Evolutionary conservation across 1,140 invertebrate genomes (phyloP).

Genomic region (Heliconius melpomene): DNA sequence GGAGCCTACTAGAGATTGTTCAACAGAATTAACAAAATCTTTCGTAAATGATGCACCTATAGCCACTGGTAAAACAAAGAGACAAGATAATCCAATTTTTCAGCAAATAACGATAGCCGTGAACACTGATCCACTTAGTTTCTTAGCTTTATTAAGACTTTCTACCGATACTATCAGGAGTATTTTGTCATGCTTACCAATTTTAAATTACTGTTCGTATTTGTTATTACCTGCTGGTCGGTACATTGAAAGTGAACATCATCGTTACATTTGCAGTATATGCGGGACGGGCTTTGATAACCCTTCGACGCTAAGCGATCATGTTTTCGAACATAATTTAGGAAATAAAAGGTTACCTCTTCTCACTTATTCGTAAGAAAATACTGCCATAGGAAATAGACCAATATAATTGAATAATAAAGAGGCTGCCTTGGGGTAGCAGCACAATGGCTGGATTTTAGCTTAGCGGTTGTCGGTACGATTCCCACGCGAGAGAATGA

Average conservation of each 20-base stretch:
- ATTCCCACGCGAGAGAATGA: too few relatives aligned
- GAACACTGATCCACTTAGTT: constrained; percentile 65
- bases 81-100: neutral
- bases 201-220: constrained; percentile 49
- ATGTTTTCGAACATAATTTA: constrained; percentile 59
- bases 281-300: constrained; percentile 59
- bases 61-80: constrained; percentile 17
- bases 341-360: constrained; percentile 54
- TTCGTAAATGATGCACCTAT: constrained; percentile 33
- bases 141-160: constrained; percentile 55
- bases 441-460: too few relatives aligned
- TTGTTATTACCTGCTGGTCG: neutral
- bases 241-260: neutral
- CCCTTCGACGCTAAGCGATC: constrained; percentile 59
- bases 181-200: constrained; percentile 57
- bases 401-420: too few relatives aligned
- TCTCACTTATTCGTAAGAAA: too few relatives aligned
- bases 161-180: constrained; percentile 58
- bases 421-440: too few relatives aligned
- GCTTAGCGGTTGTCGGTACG: too few relatives aligned
- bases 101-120: constrained; percentile 55
- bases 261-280: constrained; percentile 59
- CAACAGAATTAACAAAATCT: constrained; percentile 59
- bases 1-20: constrained; percentile 57
- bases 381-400: too few relatives aligned